Base-by-base conservation (phyloP, 2,113 vertebrate genomes). In the Menura novaehollandiae region DNA sequence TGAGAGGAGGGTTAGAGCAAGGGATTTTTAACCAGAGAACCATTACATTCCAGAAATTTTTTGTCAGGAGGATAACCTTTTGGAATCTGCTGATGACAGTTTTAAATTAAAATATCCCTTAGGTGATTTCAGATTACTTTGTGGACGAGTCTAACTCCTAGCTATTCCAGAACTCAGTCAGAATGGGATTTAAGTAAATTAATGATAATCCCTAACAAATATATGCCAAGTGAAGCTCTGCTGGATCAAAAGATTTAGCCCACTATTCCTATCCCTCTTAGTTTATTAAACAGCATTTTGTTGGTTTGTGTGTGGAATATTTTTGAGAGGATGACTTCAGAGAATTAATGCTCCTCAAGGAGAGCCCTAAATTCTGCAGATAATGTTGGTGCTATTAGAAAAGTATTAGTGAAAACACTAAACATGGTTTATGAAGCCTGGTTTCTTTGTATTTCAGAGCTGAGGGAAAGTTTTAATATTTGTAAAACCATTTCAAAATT, bases 201-300 rank as follows among this genome's bases (percentile, higher is more conserved):
- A 95, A 84, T 75, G 60, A 64, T 89, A 93, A 95, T 92, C 79
- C 69, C 39, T 63, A 60, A 39, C 51, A 81, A 86, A 89, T 95
- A 95, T 32, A 71, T 81, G 39, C 80, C 68, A 88, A 91, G 60
- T n/a, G 66, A 93, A 72, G 91, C 93, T 93, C 68, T 92, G 35
- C 80, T 91, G 80, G 86, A 94, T 96, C 76, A 93, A 81, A 95
- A 95, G 92, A 93, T 95, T 95, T 91, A 94, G 59, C 64, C 41
- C 79, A 55, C 75, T 93, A 53, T 88, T 95, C 67, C 59, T 93
- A 21, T 88, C 56, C 8, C 4, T 77, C 79, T 92, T 84, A 89
- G 68, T 67, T 93, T 89, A 78, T 63, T 92, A 85, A 92, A 85
- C 77, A 78, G 64, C 17, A 37, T 92, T 95, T 95, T 81, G 27